Conservation (phyloP, 2,888 invertebrate species). For the Morpho achilles region DNA sequence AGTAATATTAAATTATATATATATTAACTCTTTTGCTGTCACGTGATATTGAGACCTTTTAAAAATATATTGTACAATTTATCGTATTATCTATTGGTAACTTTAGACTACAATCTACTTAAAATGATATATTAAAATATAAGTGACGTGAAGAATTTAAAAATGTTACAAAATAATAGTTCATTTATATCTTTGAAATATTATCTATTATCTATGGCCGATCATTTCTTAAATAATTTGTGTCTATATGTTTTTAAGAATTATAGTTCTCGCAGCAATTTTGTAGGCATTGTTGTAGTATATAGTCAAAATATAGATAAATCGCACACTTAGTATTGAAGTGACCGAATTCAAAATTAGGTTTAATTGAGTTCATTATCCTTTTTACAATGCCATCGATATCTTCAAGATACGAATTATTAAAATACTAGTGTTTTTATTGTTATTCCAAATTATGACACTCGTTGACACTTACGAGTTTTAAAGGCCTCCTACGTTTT, state of each 20-base stretch:
- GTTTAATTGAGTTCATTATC: too few relatives aligned
- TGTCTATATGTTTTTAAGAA: neutral
- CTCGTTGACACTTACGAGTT: too few relatives aligned
- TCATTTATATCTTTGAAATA: neutral
- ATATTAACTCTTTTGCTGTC: conserved; percentile 3
- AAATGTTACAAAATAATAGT: too few relatives aligned
- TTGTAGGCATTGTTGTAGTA: neutral
- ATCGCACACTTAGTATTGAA: too few relatives aligned
- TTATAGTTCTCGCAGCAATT: neutral
- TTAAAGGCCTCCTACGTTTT: too few relatives aligned
- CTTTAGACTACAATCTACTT: conserved; percentile 56
- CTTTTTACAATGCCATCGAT: too few relatives aligned
- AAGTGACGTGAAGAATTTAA: neutral
- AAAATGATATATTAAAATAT: conserved; percentile 28
- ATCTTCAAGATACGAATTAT: too few relatives aligned
- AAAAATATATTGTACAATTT: conserved; percentile 55
- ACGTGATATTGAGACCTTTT: conserved; percentile 1
- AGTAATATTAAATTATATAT: neutral
- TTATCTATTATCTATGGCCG: conserved; percentile 1
- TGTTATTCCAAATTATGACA: too few relatives aligned
- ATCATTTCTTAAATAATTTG: neutral
- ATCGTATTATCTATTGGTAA: conserved; percentile 49
- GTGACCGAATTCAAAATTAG: too few relatives aligned
- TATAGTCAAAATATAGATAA: too few relatives aligned
- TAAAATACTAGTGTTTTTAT: too few relatives aligned